These are phyloP conservation scores for Patiria pectinifera DNA, from an alignment of 53 echinoderm and acorn worm genomes.

Conservation along the genomic window DNA sequence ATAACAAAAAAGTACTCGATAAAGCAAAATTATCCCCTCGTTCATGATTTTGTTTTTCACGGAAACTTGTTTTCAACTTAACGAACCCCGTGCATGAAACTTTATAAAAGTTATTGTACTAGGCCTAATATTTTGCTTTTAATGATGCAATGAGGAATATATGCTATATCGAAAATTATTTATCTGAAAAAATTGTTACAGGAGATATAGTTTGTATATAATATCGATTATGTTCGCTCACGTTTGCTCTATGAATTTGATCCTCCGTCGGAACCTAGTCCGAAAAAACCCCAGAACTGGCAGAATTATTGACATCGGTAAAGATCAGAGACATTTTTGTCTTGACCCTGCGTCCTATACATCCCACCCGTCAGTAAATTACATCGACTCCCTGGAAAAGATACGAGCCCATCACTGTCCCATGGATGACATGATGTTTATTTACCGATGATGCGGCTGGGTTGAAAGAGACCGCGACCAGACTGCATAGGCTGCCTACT, in stretches of 20 bases:
- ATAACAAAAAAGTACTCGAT: no score
- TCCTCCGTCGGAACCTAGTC: neutral
- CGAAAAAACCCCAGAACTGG: neutral
- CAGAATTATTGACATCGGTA: neutral
- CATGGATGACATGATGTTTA: slow-evolving; percentile 38
- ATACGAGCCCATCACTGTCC: slow-evolving; percentile 3
- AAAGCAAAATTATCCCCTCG: no score
- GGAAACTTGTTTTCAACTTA: no score
- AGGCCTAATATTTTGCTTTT: no score
- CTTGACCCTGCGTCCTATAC: slow-evolving; percentile 20
- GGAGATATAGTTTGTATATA: no score
- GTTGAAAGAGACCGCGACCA: neutral
- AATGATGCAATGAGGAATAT: no score
- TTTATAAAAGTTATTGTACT: no score
- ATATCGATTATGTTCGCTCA: neutral
- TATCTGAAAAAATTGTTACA: no score
- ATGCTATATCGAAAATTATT: no score
- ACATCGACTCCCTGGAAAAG: neutral
- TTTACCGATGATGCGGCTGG: slow-evolving; percentile 39
- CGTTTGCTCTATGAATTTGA: neutral
- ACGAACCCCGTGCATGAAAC: no score
- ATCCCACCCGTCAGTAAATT: neutral
- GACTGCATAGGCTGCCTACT: neutral
- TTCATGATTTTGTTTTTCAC: no score
- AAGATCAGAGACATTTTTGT: slow-evolving; percentile 1